phyloP scores from a whole-genome alignment of 2,888 invertebrate genomes.

The Chromoteleia sp. region DNA sequence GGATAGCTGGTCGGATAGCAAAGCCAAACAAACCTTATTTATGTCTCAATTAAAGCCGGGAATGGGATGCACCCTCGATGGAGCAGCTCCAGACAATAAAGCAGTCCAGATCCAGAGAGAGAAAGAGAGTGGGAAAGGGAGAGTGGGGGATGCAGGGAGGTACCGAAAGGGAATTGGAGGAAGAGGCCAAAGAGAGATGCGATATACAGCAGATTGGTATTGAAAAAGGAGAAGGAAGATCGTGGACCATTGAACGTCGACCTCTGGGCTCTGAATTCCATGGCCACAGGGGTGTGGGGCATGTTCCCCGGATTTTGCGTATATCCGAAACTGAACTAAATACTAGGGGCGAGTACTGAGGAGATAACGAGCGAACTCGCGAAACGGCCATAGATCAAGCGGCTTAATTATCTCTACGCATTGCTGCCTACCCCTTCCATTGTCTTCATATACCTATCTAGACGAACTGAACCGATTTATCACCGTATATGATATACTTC shows the following conservation, averaged over 20 bases:
- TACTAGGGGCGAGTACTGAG: conserved; percentile 80
- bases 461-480: conserved; percentile 39
- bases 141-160: conserved; percentile 64
- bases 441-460: conserved; percentile 74
- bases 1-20: conserved; percentile 82
- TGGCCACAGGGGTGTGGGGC: conserved; percentile 70
- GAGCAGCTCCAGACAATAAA: conserved; percentile 84
- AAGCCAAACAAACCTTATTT: conserved; percentile 85
- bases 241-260: conserved; percentile 84
- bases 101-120: conserved; percentile 67
- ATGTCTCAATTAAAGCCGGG: conserved; percentile 85
- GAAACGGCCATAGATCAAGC: conserved; percentile 84
- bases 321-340: conserved; percentile 80
- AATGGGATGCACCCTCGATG: conserved; percentile 85
- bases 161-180: conserved; percentile 62
- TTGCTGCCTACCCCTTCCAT: conserved; percentile 78
- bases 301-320: conserved; percentile 75
- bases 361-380: conserved; percentile 85
- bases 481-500: conserved; percentile 9
- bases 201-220: conserved; percentile 72
- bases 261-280: conserved; percentile 81
- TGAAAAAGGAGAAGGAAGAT: conserved; percentile 76
- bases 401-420: conserved; percentile 85
- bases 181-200: conserved; percentile 69
- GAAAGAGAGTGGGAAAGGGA: conserved; percentile 55